Base-by-base conservation (phyloP, 1,140 invertebrate species). In the Callitettix versicolor region DNA sequence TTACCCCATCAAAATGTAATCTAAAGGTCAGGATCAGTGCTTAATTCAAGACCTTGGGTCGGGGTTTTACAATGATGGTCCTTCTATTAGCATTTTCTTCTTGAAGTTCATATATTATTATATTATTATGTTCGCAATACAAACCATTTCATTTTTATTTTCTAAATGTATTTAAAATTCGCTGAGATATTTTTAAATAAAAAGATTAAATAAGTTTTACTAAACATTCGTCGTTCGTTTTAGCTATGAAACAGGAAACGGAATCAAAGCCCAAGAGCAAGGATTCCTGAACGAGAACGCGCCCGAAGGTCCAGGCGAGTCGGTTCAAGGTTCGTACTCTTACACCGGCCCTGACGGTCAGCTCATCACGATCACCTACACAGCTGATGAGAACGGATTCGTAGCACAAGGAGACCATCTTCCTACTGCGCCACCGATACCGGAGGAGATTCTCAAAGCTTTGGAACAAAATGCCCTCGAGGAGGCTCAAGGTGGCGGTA, bases 311-410 rank as follows among this genome's bases (percentile, higher is more conserved):
- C n/a, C 72, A 75, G 33, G 77, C 77, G 53, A 79, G 79, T 4
- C 79, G 80, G 46, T 76, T 75, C 40, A 82, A 53, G 21, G 57
- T 41, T 47, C 54, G 51, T 64, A 43, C 68, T 77, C 78, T 3
- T 89, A 88, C 67, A 81, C 80, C 2, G 78, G 82, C 15, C 82
- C 84, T 7, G 84, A 88, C 57, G 86, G 86, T 33, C 72, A 79
- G 40, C 74, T 76, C 2, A 82, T 87, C 56, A 69, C 73, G 14
- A 68, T 89, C 12, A 74, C 76, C 2, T 90, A 89, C 66, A 77
- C 82, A 26, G 85, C 86, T 33, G 86, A 88, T 63, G 82, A 86
- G 61, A 83, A 82, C 60, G 83, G 83, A 44, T 64, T 64, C 52
- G 38, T 72, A 47, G 71, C 78, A 44, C 71, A 77, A 62, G 79